These are phyloP conservation scores for Lacerta viridis DNA, from an alignment of 2,797 vertebrate genomes.

Conservation along the genomic window DNA sequence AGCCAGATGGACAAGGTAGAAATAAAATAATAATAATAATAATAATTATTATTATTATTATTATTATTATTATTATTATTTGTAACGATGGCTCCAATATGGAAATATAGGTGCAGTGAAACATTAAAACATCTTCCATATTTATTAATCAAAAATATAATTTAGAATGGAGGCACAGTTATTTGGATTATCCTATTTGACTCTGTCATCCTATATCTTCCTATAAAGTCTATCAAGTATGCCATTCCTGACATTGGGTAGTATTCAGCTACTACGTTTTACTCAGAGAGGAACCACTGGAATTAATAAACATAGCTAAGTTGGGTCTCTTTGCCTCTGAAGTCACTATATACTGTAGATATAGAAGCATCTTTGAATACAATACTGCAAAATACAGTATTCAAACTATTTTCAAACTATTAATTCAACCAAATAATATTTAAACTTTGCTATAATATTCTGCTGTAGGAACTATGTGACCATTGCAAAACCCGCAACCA, in stretches of 20 bases:
- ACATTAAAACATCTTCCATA: slow-evolving; percentile 7
- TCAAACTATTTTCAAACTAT: background rate
- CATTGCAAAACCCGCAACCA: background rate
- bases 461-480: background rate
- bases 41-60: too few relatives aligned
- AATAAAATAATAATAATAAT: too few relatives aligned
- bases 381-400: background rate
- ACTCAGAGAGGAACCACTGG: too few relatives aligned
- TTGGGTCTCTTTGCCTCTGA: background rate
- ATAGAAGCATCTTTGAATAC: background rate
- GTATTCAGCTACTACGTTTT: too few relatives aligned
- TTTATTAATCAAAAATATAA: background rate
- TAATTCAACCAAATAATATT: background rate
- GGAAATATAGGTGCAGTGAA: background rate
- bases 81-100: background rate
- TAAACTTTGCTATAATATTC: background rate
- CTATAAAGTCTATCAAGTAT: background rate
- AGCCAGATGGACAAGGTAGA: too few relatives aligned
- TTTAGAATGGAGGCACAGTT: background rate
- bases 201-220: background rate
- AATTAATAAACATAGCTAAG: too few relatives aligned
- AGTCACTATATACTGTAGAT: background rate
- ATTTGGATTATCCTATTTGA: background rate
- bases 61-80: too few relatives aligned
- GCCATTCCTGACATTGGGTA: background rate